A percentile compares a stretch with the other conserved stretches of the same genome.
phyloP scores from a whole-genome alignment of 2,888 invertebrate species.

The Seladonia tumulorum region DNA sequence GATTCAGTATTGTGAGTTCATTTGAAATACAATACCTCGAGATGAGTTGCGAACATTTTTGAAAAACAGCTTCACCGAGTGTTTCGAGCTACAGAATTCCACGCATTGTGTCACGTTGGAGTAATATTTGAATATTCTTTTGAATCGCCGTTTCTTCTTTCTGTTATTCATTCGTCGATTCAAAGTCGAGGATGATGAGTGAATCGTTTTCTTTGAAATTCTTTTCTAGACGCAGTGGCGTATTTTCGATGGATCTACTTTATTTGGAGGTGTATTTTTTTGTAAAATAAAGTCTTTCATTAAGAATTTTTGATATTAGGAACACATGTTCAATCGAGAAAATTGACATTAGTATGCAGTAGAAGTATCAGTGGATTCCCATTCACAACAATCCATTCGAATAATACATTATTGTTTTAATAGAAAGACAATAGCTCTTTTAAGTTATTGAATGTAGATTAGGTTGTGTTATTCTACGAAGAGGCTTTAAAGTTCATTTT shows the following conservation, averaged over 20 bases:
- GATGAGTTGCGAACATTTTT: no score
- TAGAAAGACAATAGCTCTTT: background rate
- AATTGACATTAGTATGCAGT: background rate
- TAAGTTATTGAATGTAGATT: background rate
- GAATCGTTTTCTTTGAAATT: background rate
- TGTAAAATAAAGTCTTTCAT: background rate
- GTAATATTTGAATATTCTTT: background rate
- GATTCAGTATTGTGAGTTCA: constrained; percentile 78
- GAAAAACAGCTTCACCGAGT: no score
- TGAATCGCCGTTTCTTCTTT: background rate
- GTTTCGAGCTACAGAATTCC: background rate
- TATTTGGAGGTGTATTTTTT: background rate
- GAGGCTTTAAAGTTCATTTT: background rate
- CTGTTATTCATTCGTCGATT: background rate
- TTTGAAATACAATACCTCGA: background rate
- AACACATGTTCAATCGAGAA: background rate
- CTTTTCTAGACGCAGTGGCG: background rate
- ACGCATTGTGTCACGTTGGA: background rate
- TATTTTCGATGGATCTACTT: background rate
- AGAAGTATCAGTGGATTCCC: background rate
- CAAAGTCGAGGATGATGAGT: background rate
- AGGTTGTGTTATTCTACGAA: background rate
- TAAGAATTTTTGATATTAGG: background rate
- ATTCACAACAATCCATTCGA: background rate
- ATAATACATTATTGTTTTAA: background rate